Base-by-base conservation (phyloP, 2,113 vertebrate species). In the Geothlypis trichas region DNA sequence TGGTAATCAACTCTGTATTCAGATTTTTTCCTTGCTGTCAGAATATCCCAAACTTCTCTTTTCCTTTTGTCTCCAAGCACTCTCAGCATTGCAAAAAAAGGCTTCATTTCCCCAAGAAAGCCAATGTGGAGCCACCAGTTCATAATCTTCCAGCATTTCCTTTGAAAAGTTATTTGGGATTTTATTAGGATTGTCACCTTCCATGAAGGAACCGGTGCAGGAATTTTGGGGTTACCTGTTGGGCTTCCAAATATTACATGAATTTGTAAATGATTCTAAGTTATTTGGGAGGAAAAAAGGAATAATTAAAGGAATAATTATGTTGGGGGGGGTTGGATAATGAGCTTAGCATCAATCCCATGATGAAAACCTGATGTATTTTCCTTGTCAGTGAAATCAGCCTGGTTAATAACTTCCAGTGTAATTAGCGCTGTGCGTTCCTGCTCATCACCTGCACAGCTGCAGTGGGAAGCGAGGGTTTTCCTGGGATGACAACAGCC, bases 171-270 rank as follows among this genome's bases (percentile, higher is more conserved):
- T 39, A 7, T 57, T 82, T 57, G 62, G 69, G 21, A 28, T 52
- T 6, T 0, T 18, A 2, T 6, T 58, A 7, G 33, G 33, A 58
- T 11, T 61, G 13, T 44, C 42, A 35, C 41, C 37, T 85, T 37
- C 72, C 62, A 15, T 0, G 0, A 26, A 49, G 63, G 17, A 37
- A 27, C 26, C 0, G 1, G 4, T 57, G 41, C 27, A 21, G 41
- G 71, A 33, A 23, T 69, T 68, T 26, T 9, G 8, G 2, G 24
- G 68, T 83, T 31, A 41, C 47, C 63, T 63, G 21, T 11, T 54
- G 42, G 30, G 13, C 21, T 57, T 88, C 11, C 58, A 84, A 51
- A 72, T 28, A 41, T 10, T 17, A 5, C 5, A 27, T 13, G 19
- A 51, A 44, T 84, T 80, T 69, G 7, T 37, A 79, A 71, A 54